phyloP scores from a whole-genome alignment of 2,888 invertebrate genomes.

The Automeris io region DNA sequence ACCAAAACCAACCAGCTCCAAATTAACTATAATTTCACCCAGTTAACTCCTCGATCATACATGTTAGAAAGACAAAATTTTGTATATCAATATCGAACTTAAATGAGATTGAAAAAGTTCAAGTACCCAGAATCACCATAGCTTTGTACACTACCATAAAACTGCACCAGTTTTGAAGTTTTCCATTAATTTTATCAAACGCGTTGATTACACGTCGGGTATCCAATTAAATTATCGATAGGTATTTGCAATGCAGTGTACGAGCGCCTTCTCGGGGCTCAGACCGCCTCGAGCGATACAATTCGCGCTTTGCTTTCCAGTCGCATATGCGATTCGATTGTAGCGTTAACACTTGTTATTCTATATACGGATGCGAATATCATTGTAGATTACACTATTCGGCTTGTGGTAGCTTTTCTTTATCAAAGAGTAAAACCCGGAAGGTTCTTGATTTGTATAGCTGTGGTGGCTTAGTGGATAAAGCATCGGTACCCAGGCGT shows the following conservation, averaged over 20 bases:
- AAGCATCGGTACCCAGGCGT: too few relatives aligned
- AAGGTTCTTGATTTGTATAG: background rate
- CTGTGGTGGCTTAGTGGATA: too few relatives aligned
- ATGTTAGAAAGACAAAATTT: too few relatives aligned
- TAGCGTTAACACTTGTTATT: slow-evolving; percentile 36
- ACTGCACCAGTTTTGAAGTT: slow-evolving; percentile 50
- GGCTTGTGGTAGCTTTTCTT: background rate
- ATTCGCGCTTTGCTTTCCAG: slow-evolving; percentile 45
- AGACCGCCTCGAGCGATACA: slow-evolving; percentile 36
- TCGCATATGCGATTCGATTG: slow-evolving; percentile 45
- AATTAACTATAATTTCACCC: too few relatives aligned
- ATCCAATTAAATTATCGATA: slow-evolving; percentile 67
- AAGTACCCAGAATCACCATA: slow-evolving; percentile 19
- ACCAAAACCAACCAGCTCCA: too few relatives aligned
- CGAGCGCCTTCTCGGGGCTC: slow-evolving; percentile 32
- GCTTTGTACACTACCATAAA: slow-evolving; percentile 40
- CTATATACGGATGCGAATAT: slow-evolving; percentile 29
- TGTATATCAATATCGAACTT: too few relatives aligned
- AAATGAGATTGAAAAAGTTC: too few relatives aligned
- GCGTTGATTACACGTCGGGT: slow-evolving; percentile 71
- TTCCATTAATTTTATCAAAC: slow-evolving; percentile 68
- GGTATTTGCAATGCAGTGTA: slow-evolving; percentile 39
- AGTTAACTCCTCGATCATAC: too few relatives aligned
- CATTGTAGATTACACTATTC: background rate
- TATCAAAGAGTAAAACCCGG: background rate